phyloP scores from a whole-genome alignment of 2,888 invertebrate species.

The Kuschelorhynchus macadamiae region DNA sequence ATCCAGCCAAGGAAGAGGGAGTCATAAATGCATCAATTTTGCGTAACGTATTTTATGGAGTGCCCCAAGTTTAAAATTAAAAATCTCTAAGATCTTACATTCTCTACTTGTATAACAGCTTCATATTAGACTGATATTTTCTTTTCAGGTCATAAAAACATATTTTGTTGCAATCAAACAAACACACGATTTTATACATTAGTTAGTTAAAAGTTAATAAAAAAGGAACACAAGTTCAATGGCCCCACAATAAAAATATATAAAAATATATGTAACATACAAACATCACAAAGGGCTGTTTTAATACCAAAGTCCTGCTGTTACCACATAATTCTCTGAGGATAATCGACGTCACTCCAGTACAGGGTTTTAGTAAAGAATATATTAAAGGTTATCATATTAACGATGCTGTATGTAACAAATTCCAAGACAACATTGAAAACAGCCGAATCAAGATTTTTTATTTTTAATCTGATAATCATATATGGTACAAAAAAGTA shows the following conservation, averaged over 20 bases:
- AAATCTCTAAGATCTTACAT: too few relatives aligned
- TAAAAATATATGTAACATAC: not conserved
- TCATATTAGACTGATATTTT: too few relatives aligned
- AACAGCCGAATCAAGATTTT: conserved; percentile 69
- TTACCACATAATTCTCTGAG: conserved; percentile 93
- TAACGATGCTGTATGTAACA: conserved; percentile 76
- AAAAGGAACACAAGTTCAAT: not conserved
- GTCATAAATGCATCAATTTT: too few relatives aligned
- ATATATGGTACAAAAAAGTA: conserved; percentile 95
- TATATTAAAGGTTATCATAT: conserved; percentile 79
- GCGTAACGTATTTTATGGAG: too few relatives aligned
- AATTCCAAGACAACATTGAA: conserved; percentile 74
- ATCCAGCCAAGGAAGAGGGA: too few relatives aligned
- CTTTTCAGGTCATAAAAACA: too few relatives aligned
- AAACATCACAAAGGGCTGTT: not conserved
- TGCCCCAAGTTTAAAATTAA: too few relatives aligned
- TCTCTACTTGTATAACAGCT: too few relatives aligned
- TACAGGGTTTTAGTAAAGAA: conserved; percentile 84
- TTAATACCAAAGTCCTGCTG: not conserved
- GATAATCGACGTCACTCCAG: conserved; percentile 81
- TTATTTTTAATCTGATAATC: conserved; percentile 80
- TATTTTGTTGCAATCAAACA: too few relatives aligned
- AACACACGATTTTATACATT: too few relatives aligned
- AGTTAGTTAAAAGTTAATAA: too few relatives aligned
- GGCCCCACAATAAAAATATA: not conserved